Evolutionary conservation across 2,113 vertebrate species (phyloP), one percentile per base, ranked within the genome.

Genomic region (Romanogobio albipinnatus): DNA sequence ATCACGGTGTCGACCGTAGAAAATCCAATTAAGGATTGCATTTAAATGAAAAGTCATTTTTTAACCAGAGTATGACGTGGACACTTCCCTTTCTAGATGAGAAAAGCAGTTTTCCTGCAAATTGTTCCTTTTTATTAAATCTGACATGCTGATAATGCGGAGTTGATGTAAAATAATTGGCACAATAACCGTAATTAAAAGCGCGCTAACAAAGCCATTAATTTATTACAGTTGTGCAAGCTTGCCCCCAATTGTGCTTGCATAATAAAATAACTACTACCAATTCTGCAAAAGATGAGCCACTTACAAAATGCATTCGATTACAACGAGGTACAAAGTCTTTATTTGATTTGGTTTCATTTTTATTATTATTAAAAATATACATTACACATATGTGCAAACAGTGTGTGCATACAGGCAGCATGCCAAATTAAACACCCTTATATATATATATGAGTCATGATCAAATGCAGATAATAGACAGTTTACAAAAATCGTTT

Each of bases 111-210:
- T 96, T 96, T 94, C 92, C 80, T 92, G 94, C 94, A 95, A 96
- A 96, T 95, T 91, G 90, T 93, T 94, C 90, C 91, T 96, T 96
- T 96, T 96, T 95, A 97, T 98, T 96, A 95, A 97, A 97, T 93
- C 92, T 97, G 97, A 97, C 97, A 95, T 93, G 95, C 93, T 94
- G 96, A 95, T 96, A 93, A 97, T 96, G 95, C 95, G 94, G 94
- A 95, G 93, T 94, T 96, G 96, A 94, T 96, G 95, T 93, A 94
- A 95, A 96, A 97, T 97, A 97, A 98, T 98, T 96, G 97, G 95
- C 96, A 96, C 97, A 97, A 98, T 97, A 96, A 94, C 95, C 93
- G 94, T 96, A 97, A 98, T 97, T 97, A 97, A 96, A 96, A 95
- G 94, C 95, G 94, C 94, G 94, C 96, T 96, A 97, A 97, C 96